Conservation (phyloP, 2,797 vertebrate species). For the Xiphorhynchus erythropygius region DNA sequence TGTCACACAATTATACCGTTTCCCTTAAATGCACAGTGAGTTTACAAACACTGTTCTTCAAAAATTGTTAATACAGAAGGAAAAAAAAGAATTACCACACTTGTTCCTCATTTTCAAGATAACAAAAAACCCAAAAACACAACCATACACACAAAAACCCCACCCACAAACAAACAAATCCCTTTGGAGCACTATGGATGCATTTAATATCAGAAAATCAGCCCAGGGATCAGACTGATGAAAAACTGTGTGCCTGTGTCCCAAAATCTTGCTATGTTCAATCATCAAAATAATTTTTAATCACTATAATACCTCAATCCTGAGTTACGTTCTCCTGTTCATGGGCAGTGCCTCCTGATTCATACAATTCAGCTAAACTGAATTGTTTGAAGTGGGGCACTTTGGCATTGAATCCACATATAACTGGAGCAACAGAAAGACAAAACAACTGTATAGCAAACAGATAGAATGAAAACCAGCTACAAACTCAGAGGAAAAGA, state of each 20-base stretch:
- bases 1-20: background rate
- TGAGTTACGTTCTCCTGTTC: background rate
- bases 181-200: background rate
- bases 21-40: background rate
- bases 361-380: background rate
- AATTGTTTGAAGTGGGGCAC: background rate
- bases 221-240: background rate
- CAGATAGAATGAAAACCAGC: background rate
- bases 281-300: background rate
- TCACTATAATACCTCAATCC: background rate
- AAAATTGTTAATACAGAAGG: background rate
- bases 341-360: background rate
- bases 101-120: background rate
- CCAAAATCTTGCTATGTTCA: background rate
- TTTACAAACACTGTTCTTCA: background rate
- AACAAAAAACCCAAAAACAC: background rate
- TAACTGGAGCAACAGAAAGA: background rate
- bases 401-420: background rate
- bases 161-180: background rate
- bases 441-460: background rate
- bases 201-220: background rate
- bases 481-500: background rate
- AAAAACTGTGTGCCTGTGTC: rapidly evolving
- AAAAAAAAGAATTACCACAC: background rate
- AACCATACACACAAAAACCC: too few species aligned